Evolutionary conservation across 2,888 invertebrate genomes (phyloP), one percentile per base, ranked within the genome.

Genomic region (Alsophila aescularia): DNA sequence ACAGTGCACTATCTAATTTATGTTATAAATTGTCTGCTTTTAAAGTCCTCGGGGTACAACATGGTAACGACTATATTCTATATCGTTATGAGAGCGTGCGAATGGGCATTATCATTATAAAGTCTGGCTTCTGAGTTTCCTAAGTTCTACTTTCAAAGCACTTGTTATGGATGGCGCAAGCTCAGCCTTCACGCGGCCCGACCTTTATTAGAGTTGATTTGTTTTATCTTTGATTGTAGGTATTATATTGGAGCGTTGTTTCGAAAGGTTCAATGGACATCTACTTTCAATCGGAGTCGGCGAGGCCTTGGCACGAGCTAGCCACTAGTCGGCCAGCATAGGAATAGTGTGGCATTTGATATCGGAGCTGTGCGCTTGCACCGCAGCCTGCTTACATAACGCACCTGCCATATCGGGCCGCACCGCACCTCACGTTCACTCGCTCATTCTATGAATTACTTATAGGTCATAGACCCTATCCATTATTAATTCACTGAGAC

Each of bases 401-500:
- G 79, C 90, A 90, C 90, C 90, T 90, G 91, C 90, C 90, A 85
- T 90, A 90, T 90, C 87, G 77, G 84, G 85, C 82, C 66, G 77
- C 74, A 83, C 85, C 83, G 81, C 87, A 85, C 88, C 87, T 86
- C 85, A 79, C 86, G 85, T 85, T 85, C 86, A 82, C 87, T 87
- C 77, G 85, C 83, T 85, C 86, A 84, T 86, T 87, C 88, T 90
- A 87, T 87, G 88, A 89, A 90, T 90, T 89, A 87, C 89, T 89
- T 85, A 89, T 80, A 87, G 90, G 87, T 90, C 90, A 77, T 86
- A 87, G 90, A 90, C 89, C 90, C 79, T 75, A 79, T 78, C 75
- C 77, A 86, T 84, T 86, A 87, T 88, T 77, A 79, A 83, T 83
- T 81, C 77, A 70, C 71, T 72, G 70, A 72, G 72, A 75, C 72